phyloP scores from a whole-genome alignment of 2,888 invertebrate species.

The Creontiades dilutus region DNA sequence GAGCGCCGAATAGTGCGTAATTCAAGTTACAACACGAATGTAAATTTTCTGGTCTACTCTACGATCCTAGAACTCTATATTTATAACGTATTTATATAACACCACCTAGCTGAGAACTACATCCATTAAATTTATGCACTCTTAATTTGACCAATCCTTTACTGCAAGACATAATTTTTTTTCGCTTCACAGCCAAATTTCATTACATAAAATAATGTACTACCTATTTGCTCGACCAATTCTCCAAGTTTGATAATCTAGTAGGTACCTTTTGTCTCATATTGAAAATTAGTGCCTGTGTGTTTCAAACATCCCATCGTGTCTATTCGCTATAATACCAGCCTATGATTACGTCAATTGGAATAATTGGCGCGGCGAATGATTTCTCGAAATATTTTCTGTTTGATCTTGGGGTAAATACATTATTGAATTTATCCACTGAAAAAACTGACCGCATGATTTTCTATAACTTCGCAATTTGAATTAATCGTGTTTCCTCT shows the following conservation, averaged over 20 bases:
- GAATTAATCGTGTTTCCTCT: no score
- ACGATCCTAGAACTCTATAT: not conserved
- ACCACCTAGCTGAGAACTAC: constrained; percentile 17
- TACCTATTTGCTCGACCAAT: not conserved
- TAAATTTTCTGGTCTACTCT: not conserved
- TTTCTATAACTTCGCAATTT: no score
- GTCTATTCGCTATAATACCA: no score
- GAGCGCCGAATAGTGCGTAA: not conserved
- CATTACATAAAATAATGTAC: not conserved
- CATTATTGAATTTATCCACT: no score
- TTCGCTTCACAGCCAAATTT: constrained; percentile 45
- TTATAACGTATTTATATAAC: not conserved
- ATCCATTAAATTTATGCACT: not conserved
- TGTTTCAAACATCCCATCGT: no score
- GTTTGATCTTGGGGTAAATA: no score
- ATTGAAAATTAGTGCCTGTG: no score
- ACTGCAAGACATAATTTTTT: constrained; percentile 3
- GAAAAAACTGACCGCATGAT: no score
- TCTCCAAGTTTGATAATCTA: not conserved
- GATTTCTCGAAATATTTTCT: no score
- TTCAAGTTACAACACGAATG: constrained; percentile 20
- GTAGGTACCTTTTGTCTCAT: no score
- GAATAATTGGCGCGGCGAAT: no score
- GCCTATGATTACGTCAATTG: no score
- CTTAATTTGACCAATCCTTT: not conserved